Percentiles rank a stretch among this genome's conserved stretches.
Conservation (phyloP, 2,888 invertebrate species). For the Acrocera orbiculus region DNA sequence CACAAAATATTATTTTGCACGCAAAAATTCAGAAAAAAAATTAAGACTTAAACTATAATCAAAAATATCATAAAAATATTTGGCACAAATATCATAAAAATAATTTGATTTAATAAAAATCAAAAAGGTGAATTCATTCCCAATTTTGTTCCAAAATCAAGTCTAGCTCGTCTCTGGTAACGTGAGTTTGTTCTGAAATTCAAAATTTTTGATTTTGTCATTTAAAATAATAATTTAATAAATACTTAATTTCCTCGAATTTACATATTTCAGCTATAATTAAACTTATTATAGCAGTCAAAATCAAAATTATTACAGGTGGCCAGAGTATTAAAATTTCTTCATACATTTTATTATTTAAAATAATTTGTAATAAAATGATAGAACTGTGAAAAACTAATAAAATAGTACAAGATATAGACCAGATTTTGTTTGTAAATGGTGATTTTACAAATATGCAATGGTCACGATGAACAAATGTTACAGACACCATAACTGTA, state of each 20-base stretch:
- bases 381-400: conserved; percentile 20
- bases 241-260: conserved; percentile 85
- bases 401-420: conserved; percentile 44
- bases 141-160: conserved; percentile 94
- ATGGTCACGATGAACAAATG: conserved; percentile 79
- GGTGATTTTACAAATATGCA: conserved; percentile 70
- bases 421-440: conserved; percentile 66
- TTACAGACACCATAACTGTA: conserved; percentile 65
- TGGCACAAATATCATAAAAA: no score
- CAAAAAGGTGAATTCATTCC: conserved; percentile 99
- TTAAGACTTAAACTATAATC: no score
- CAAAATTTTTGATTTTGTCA: no score
- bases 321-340: conserved; percentile 33
- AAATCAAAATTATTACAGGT: conserved; percentile 40
- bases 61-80: no score
- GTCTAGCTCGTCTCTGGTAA: conserved; percentile 77
- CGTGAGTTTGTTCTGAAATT: conserved; percentile 64
- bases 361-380: conserved; percentile 18
- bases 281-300: conserved; percentile 49
- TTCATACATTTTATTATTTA: conserved; percentile 27
- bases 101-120: conserved; percentile 15
- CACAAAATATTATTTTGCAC: no score
- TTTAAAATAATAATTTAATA: conserved; percentile 14
- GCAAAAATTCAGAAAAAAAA: no score
- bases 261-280: conserved; percentile 74